Conservation (phyloP, 2,797 vertebrate species). For the Ctenochaetus hawaiiensis region DNA sequence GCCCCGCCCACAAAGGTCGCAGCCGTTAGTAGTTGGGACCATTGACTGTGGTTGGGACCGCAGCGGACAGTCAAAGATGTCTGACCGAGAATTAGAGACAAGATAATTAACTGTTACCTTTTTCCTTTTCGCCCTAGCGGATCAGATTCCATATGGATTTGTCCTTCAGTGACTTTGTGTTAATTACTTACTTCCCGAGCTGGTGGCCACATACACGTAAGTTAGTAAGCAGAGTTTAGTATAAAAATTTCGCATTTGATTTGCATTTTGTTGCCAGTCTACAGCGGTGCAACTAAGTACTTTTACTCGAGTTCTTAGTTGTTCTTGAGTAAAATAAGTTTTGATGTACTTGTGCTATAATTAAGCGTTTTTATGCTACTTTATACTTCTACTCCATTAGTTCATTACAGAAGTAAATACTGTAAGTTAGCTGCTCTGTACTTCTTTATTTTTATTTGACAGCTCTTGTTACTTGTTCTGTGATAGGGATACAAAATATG, state of each 20-base stretch:
- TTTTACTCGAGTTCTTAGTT: too few relatives aligned
- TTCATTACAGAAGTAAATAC: neutral
- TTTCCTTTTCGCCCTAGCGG: neutral
- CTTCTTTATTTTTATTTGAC: too few relatives aligned
- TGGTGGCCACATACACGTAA: neutral
- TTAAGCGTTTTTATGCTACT: neutral
- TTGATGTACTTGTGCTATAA: too few relatives aligned
- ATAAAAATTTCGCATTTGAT: neutral
- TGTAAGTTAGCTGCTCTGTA: neutral
- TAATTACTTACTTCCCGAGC: too few relatives aligned
- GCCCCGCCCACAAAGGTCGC: too few relatives aligned
- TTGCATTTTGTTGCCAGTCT: neutral
- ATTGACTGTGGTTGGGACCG: too few relatives aligned
- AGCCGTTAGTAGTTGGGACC: too few relatives aligned
- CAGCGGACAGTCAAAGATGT: neutral
- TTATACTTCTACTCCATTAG: neutral
- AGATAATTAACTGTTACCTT: neutral
- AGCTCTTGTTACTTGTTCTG: too few relatives aligned
- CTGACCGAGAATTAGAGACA: neutral
- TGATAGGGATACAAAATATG: too few relatives aligned
- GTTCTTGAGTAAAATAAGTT: too few relatives aligned
- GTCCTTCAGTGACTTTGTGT: neutral
- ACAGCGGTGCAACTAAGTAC: neutral
- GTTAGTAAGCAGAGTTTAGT: too few relatives aligned
- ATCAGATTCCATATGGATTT: rapidly evolving